Conservation (phyloP, 2,888 invertebrate genomes). For the Mystacides longicornis region DNA sequence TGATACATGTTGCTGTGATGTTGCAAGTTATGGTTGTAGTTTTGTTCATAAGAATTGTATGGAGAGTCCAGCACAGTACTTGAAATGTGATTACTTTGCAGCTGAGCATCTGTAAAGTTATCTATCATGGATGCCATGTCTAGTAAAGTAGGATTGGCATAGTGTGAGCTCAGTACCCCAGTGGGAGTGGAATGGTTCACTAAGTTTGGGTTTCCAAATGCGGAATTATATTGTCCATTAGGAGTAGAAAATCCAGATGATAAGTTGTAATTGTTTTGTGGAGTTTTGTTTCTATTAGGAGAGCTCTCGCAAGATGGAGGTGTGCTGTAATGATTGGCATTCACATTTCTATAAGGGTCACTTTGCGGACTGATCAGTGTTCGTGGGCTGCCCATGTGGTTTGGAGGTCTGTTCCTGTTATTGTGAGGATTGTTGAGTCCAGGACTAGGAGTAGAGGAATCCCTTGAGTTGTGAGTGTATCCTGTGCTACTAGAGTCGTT, state of each 20-base stretch:
- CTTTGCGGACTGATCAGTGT: conserved; percentile 39
- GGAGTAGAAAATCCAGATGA: conserved; percentile 36
- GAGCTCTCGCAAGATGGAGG: conserved; percentile 51
- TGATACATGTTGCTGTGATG: conserved; percentile 57
- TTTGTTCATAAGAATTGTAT: conserved; percentile 55
- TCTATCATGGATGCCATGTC: conserved; percentile 74
- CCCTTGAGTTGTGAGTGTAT: conserved; percentile 19
- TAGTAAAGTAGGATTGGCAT: conserved; percentile 52
- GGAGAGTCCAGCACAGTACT: conserved; percentile 74
- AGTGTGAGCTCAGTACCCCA: conserved; percentile 44
- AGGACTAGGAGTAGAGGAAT: conserved; percentile 32
- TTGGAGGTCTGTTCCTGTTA: conserved; percentile 32
- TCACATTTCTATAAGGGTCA: conserved; percentile 27
- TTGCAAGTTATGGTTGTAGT: conserved; percentile 55
- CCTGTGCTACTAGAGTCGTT: conserved; percentile 36
- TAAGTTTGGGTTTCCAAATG: conserved; percentile 44
- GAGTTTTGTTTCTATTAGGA: conserved; percentile 42
- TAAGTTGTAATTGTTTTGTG: conserved; percentile 36
- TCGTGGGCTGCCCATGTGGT: conserved; percentile 39
- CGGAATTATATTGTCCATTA: conserved; percentile 40
- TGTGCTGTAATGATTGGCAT: conserved; percentile 36
- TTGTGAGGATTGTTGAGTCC: conserved; percentile 30
- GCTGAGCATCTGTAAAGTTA: conserved; percentile 66
- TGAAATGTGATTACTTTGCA: conserved; percentile 80
- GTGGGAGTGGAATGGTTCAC: conserved; percentile 36